phyloP scores from a whole-genome alignment of 2,113 vertebrate genomes.

The Probosciger aterrimus region DNA sequence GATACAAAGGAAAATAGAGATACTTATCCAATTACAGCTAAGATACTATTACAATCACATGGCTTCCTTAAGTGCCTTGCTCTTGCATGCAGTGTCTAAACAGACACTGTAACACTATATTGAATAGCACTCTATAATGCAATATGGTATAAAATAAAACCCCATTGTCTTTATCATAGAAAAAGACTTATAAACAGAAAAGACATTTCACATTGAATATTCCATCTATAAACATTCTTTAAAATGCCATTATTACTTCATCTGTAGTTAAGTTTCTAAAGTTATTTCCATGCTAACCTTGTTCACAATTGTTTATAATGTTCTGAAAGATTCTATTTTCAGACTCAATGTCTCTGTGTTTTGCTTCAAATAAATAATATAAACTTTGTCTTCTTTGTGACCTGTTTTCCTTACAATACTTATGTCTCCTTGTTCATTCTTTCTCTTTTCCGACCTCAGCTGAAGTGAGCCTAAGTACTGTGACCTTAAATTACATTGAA shows the following conservation, averaged over 20 bases:
- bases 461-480: not conserved
- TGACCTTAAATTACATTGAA: not conserved
- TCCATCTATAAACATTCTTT: not conserved
- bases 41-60: not conserved
- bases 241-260: not conserved
- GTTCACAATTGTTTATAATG: not conserved
- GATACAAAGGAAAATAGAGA: not conserved
- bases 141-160: not conserved
- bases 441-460: not conserved
- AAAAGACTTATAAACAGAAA: not conserved
- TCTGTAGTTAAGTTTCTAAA: not conserved
- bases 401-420: not conserved
- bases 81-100: not conserved
- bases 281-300: not conserved
- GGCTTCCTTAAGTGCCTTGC: not conserved
- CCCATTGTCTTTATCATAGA: not conserved
- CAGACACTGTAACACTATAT: not conserved
- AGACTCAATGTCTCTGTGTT: not conserved
- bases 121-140: not conserved
- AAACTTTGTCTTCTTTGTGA: not conserved
- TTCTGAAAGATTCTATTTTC: not conserved
- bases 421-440: not conserved
- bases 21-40: not conserved
- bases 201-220: not conserved
- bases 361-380: not conserved